Evolutionary conservation across 1,140 invertebrate species (phyloP).

Genomic region (Aricia agestis): DNA sequence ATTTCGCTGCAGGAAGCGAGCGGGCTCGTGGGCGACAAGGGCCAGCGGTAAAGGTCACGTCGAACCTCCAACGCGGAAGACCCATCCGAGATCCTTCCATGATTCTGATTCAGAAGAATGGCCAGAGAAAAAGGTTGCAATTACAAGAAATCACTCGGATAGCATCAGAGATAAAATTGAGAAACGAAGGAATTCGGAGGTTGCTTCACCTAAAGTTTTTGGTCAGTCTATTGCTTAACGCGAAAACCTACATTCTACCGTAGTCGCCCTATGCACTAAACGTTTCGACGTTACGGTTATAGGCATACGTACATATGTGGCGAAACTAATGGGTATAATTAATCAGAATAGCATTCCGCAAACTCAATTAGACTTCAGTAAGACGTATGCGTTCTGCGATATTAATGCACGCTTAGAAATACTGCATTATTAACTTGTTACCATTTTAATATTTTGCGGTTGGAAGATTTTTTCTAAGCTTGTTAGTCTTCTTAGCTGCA

Average conservation of each 20-base stretch:
- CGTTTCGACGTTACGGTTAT: background rate
- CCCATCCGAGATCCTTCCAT: background rate
- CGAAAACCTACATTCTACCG: background rate
- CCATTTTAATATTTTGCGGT: background rate
- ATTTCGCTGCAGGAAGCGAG: background rate
- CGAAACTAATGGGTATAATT: slow-evolving; percentile 16
- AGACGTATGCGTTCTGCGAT: slow-evolving; percentile 17
- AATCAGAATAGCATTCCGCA: slow-evolving; percentile 22
- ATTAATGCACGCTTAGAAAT: slow-evolving; percentile 2
- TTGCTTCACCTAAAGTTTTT: background rate
- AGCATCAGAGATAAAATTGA: background rate
- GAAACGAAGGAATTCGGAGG: background rate
- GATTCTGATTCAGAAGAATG: background rate
- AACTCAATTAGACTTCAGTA: slow-evolving; percentile 22
- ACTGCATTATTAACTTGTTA: background rate
- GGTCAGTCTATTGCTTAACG: background rate
- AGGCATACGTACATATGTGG: background rate
- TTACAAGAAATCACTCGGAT: background rate
- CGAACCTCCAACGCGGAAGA: background rate
- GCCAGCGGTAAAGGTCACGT: background rate
- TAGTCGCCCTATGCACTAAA: background rate
- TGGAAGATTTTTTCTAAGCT: background rate
- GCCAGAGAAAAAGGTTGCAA: background rate
- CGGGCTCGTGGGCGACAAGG: background rate
- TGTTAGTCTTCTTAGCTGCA: background rate